These are phyloP conservation scores for Dryobota labecula DNA, from an alignment of 2,888 invertebrate genomes.

Conservation along the genomic window DNA sequence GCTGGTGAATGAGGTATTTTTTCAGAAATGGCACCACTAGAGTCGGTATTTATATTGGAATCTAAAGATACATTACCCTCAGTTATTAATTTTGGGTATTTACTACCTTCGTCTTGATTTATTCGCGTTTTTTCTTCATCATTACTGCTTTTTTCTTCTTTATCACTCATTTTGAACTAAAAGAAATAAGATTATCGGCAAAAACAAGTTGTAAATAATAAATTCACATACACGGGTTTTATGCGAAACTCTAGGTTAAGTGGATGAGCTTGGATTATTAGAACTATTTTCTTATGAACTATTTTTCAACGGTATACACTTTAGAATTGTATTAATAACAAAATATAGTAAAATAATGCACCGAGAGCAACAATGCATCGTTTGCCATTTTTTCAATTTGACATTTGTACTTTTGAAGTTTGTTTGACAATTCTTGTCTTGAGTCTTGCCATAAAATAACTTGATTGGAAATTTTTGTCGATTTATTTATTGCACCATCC, in stretches of 20 bases:
- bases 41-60: neutral
- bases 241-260: neutral
- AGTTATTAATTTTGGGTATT: neutral
- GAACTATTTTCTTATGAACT: neutral
- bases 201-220: slow-evolving; percentile 7
- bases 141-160: slow-evolving; percentile 22
- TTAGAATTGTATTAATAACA: neutral
- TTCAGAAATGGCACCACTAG: neutral
- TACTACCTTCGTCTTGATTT: neutral
- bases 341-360: neutral
- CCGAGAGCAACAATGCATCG: slow-evolving; percentile 47
- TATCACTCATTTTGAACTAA: slow-evolving; percentile 50
- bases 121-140: slow-evolving; percentile 14
- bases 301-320: neutral
- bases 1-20: neutral
- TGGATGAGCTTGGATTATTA: neutral
- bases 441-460: slow-evolving; percentile 12
- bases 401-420: slow-evolving; percentile 29
- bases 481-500: neutral
- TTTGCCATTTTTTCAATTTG: slow-evolving; percentile 37
- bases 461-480: no score
- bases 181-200: neutral
- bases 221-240: neutral
- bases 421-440: slow-evolving; percentile 8
- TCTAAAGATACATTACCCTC: slow-evolving; percentile 1